Evolutionary conservation across 1,140 invertebrate species (phyloP).

Genomic region (Sycophila sp.): DNA sequence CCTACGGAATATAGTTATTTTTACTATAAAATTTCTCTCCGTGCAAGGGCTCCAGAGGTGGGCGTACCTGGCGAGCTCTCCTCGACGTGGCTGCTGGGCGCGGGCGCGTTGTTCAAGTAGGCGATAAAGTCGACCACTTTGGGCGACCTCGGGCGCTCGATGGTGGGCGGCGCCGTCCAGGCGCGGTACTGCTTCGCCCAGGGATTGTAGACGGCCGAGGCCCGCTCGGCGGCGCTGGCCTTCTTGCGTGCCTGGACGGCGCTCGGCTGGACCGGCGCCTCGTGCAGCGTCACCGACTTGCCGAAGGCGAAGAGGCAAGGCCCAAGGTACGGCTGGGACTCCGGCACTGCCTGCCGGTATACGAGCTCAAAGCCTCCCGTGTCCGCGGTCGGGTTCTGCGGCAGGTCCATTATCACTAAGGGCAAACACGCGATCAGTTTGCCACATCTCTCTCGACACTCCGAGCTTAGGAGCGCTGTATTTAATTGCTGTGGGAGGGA

Average conservation of each 20-base stretch:
- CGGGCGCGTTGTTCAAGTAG: constrained; percentile 37
- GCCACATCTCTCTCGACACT: too few relatives aligned
- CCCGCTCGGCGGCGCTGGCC: constrained; percentile 21
- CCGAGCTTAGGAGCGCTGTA: too few relatives aligned
- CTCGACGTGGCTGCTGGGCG: background rate
- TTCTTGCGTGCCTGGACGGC: too few relatives aligned
- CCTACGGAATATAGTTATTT: too few relatives aligned
- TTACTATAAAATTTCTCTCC: too few relatives aligned
- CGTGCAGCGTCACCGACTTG: constrained; percentile 50
- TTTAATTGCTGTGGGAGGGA: too few relatives aligned
- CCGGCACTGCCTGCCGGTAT: constrained; percentile 69
- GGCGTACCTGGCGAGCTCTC: background rate
- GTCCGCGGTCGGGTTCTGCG: constrained; percentile 68
- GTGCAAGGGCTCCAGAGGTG: background rate
- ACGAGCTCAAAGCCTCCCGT: constrained; percentile 73
- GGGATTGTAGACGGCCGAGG: background rate
- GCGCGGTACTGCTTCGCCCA: constrained; percentile 46
- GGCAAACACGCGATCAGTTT: too few relatives aligned
- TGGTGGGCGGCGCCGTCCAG: constrained; percentile 46
- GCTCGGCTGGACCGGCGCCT: too few relatives aligned
- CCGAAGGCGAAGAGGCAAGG: constrained; percentile 70
- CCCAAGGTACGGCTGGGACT: constrained; percentile 69
- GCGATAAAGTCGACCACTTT: constrained; percentile 51
- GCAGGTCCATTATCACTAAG: constrained; percentile 73
- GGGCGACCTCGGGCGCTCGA: constrained; percentile 38